phyloP scores from a whole-genome alignment of 2,113 vertebrate species.

The Dasyurus viverrinus region DNA sequence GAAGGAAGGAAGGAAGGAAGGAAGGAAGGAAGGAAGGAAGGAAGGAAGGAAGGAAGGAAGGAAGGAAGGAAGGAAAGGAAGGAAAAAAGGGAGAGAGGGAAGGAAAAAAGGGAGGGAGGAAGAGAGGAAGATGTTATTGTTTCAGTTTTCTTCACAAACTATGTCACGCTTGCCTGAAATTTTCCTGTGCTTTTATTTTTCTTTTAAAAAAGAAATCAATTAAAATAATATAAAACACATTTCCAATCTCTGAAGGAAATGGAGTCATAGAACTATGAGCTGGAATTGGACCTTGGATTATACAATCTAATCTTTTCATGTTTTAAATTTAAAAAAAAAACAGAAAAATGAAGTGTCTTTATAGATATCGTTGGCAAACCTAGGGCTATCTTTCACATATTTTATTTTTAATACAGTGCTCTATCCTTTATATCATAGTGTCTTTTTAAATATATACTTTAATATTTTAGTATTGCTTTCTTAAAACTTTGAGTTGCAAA shows the following conservation, averaged over 20 bases:
- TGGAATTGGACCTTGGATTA: background rate
- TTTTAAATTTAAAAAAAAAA: background rate
- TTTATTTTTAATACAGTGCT: background rate
- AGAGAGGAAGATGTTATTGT: background rate
- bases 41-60: too few species aligned
- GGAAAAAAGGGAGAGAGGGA: too few species aligned
- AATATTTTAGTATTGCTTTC: background rate
- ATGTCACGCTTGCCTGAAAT: background rate
- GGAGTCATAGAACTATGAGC: background rate
- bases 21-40: too few species aligned
- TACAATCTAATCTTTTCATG: background rate
- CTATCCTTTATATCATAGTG: background rate
- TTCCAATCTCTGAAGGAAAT: background rate
- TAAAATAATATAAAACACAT: background rate
- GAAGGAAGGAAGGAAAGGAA: too few species aligned
- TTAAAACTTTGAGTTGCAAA: background rate
- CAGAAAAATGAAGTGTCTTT: background rate
- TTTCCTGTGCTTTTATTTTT: background rate
- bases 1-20: too few species aligned
- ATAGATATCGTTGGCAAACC: background rate
- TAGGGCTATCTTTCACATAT: background rate
- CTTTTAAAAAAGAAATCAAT: background rate
- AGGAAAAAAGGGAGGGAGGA: too few species aligned
- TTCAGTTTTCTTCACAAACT: background rate
- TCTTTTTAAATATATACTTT: background rate